phyloP scores from a whole-genome alignment of 2,113 vertebrate genomes.

The Furnarius figulus region DNA sequence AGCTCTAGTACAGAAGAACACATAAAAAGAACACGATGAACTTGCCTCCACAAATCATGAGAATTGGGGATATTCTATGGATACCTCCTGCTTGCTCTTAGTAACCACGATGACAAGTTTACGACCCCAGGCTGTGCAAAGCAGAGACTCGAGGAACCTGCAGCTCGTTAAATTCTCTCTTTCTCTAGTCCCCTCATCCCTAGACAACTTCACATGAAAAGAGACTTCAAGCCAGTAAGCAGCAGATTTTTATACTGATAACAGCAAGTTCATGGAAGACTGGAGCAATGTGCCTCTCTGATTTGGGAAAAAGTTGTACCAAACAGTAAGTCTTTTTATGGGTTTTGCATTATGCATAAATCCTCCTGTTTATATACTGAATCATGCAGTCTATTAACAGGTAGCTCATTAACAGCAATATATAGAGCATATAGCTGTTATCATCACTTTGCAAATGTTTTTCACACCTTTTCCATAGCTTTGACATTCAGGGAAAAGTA shows the following conservation, averaged over 20 bases:
- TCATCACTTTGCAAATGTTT: not conserved
- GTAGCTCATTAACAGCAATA: not conserved
- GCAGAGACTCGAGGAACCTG: not conserved
- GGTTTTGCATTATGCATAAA: not conserved
- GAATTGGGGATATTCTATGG: not conserved
- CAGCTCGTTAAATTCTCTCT: not conserved
- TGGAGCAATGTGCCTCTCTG: not conserved
- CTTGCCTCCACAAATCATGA: not conserved
- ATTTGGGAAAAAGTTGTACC: not conserved
- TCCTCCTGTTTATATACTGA: not conserved
- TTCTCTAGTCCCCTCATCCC: not conserved
- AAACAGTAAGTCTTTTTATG: not conserved
- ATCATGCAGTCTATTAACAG: not conserved
- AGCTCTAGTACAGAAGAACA: not conserved
- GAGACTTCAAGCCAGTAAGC: not conserved
- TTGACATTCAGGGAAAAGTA: not conserved
- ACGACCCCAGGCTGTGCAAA: not conserved
- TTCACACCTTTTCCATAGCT: not conserved
- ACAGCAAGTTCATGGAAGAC: not conserved
- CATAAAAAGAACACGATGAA: not conserved
- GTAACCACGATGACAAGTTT: not conserved
- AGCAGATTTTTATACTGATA: not conserved
- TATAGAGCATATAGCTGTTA: not conserved
- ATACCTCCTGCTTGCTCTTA: not conserved
- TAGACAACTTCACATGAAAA: not conserved